Base-by-base conservation (phyloP, 2,797 vertebrate genomes). In the Discoglossus pictus region DNA sequence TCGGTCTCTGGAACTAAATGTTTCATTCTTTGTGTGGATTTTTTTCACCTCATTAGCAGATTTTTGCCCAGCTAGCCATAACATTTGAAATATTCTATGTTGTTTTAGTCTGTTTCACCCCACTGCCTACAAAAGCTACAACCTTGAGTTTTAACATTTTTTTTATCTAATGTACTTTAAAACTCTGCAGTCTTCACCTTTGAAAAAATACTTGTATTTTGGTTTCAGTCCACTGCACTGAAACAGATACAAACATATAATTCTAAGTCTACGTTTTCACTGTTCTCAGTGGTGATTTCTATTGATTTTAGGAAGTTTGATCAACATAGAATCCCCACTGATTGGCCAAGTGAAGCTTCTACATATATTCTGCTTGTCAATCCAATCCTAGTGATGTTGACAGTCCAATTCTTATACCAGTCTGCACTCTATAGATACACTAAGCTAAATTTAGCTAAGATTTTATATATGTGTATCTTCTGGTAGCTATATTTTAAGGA, bases 81-180 rank as follows among this genome's bases (percentile, higher is more conserved):
- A 58, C 68, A 59, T 58, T 71, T 59, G 53, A 65, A 58, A 59
- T 51, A 65, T 64, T 71, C 61, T 44, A 27, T 64, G 61, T 65
- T 71, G 68, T 71, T 71, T 71, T 71, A 71, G 61, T 64, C 48
- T 56, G 68, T 65, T 71, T 71, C 68, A 71, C 68, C 61, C 68
- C 68, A 71, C 68, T 71, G 68, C 61, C 61, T 71, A 53, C 68
- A 52, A 71, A 70, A 71, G 61, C 61, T 64, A 58, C 68, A 71
- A 71, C 68, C 68, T 71, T 71, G 68, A 59, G 53, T 59, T 71
- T 71, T 64, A 51, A 52, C 53, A 35, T 64, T 71, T 64, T 48
- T 60, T 71, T 64, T 64, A 71, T 71, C 52, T 71, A 64, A 71
- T 71, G 44, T 55, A 44, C 68, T 71, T 65, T 65, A 71, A 71